Evolutionary conservation across 2,797 vertebrate species (phyloP), one percentile per base, ranked within the genome.

Genomic region (Hippoglossus hippoglossus): DNA sequence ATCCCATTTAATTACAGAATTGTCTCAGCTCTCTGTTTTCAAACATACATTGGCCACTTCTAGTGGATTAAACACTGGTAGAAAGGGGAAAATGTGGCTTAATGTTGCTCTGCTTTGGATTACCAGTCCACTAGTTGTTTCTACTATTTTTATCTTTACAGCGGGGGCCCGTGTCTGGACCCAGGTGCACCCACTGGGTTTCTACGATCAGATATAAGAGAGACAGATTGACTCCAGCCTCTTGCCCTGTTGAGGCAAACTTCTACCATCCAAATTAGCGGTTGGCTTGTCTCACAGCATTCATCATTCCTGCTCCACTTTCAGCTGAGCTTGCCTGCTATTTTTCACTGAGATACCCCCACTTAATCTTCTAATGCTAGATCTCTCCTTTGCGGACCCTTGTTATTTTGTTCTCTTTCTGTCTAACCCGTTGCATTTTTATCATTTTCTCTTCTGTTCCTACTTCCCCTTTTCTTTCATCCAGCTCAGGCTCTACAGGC

Each of bases 221-320:
- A 89, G 80, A 85, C 85, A 49, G 75, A 89, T 85, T 71, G 81
- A 80, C 67, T 87, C 51, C 28, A 82, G 71, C 59, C 70, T 68
- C 63, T 72, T 56, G 72, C 68, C 63, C 70, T 13, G 63, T 67
- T 66, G 66, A 84, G 79, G 77, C 78, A 83, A 87, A 86, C 65
- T 77, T 76, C 77, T 75, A 61, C 79, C 68, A 79, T 87, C 86
- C 75, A 88, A 91, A 88, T 88, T 88, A 88, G 81, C 8, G 39
- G 52, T 55, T 67, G 69, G 71, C 63, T 75, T 59, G 56, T 84
- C 77, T 78, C 22, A 3, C 44, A 71, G 64, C 87, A 89, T 93
- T 88, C 63, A 91, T 93, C 91, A 91, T 83, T 82, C 63, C 84
- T 87, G 87, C 77, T 89, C 84, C 67, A 85, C 77, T 92, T 88